phyloP scores from a whole-genome alignment of 2,113 vertebrate species.

The Xiphias gladius region DNA sequence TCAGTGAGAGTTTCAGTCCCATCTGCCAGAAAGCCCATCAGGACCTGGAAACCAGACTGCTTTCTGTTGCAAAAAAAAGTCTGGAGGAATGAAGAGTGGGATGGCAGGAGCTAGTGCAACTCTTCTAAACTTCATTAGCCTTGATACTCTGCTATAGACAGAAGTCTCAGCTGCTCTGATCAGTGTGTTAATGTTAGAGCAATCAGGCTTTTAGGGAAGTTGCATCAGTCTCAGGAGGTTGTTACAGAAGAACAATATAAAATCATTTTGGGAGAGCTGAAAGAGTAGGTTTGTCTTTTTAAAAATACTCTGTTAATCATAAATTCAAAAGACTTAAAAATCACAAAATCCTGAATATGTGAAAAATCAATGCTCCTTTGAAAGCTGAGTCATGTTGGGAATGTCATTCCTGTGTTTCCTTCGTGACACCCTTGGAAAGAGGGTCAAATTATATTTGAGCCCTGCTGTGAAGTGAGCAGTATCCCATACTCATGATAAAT shows the following conservation, averaged over 20 bases:
- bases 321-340: not conserved
- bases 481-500: constrained; percentile 76
- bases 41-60: constrained; percentile 54
- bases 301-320: not conserved
- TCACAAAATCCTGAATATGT: not conserved
- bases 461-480: constrained; percentile 46
- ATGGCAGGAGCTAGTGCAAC: constrained; percentile 10
- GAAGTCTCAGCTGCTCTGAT: not conserved
- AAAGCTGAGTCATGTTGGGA: constrained; percentile 47
- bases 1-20: constrained; percentile 60
- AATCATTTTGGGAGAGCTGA: not conserved
- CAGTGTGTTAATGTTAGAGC: not conserved
- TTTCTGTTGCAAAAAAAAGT: constrained; percentile 17
- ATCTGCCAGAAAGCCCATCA: constrained; percentile 71
- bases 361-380: constrained; percentile 13
- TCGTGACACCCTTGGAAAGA: constrained; percentile 10
- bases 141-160: not conserved
- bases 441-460: constrained; percentile 42
- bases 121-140: constrained; percentile 18
- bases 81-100: constrained; percentile 26
- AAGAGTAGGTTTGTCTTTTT: not conserved
- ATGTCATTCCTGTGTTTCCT: constrained; percentile 33
- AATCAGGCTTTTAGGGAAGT: not conserved
- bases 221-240: not conserved
- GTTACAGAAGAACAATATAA: not conserved